Conservation (phyloP, 2,797 vertebrate genomes). For the Melanotaenia nigrans region DNA sequence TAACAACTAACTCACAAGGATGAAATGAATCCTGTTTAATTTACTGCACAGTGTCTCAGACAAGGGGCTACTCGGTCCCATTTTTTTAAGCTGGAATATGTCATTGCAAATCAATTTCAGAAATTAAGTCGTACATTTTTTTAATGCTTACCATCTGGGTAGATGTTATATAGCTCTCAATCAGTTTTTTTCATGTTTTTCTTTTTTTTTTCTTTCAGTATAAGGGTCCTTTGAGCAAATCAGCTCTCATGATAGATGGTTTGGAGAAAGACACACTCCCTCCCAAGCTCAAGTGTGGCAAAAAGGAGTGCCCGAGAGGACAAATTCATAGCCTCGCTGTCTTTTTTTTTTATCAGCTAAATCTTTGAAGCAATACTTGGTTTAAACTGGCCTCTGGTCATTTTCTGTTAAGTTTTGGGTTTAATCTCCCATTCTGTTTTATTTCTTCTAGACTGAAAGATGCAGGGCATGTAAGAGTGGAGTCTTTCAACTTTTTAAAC, state of each 20-base stretch:
- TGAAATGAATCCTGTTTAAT: constrained; percentile 23
- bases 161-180: background rate
- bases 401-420: constrained; percentile 20
- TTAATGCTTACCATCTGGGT: background rate
- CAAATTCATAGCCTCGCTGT: constrained; percentile 23
- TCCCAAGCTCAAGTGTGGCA: constrained; percentile 10
- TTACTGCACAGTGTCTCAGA: constrained; percentile 10
- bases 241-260: constrained; percentile 31
- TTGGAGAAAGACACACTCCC: constrained; percentile 29
- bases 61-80: constrained; percentile 7
- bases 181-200: background rate
- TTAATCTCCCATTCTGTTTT: constrained; percentile 52
- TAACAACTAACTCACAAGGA: constrained; percentile 1
- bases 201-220: background rate
- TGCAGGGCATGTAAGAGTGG: constrained; percentile 8
- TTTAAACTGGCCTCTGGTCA: constrained; percentile 34
- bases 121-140: background rate
- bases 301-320: constrained; percentile 38
- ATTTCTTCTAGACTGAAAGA: constrained; percentile 31
- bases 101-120: constrained; percentile 16
- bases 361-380: constrained; percentile 50
- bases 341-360: constrained; percentile 35
- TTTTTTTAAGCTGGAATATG: constrained; percentile 13
- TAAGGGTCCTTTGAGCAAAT: constrained; percentile 1
- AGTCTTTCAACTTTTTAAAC: constrained; percentile 15